Evolutionary conservation across 2,113 vertebrate species (phyloP).

Genomic region (Kryptolebias marmoratus): DNA sequence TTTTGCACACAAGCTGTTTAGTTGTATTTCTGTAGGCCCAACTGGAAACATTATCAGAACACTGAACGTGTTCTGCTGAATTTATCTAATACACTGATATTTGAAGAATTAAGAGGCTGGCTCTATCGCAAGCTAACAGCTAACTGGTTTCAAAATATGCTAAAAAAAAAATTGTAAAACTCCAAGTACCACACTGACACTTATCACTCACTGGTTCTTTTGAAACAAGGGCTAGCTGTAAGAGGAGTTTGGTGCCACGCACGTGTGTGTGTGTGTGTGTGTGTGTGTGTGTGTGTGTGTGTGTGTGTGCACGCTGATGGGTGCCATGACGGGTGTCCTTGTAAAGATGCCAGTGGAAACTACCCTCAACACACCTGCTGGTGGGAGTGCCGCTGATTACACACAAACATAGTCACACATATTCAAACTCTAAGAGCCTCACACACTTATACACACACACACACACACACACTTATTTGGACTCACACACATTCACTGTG

Average conservation of each 20-base stretch:
- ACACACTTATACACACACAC: neutral
- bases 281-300: neutral
- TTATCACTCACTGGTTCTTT: no score
- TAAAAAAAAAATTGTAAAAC: no score
- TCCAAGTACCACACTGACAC: no score
- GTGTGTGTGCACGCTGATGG: neutral
- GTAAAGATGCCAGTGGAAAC: slow-evolving; percentile 55
- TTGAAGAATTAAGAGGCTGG: no score
- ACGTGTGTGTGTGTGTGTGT: no score
- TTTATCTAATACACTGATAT: no score
- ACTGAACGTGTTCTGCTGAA: no score
- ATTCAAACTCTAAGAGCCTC: neutral
- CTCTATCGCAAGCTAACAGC: no score
- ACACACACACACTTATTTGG: neutral
- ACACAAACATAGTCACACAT: neutral
- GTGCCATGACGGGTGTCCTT: slow-evolving; percentile 48
- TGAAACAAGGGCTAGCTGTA: neutral
- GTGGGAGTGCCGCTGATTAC: slow-evolving; percentile 52
- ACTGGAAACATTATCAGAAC: no score
- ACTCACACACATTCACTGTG: no score
- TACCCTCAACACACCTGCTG: slow-evolving; percentile 67
- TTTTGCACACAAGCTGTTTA: neutral
- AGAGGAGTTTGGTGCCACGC: no score
- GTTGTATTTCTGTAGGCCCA: neutral
- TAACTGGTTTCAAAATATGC: no score